Evolutionary conservation across 2,888 invertebrate species (phyloP).

Genomic region (Copidosoma aretas): DNA sequence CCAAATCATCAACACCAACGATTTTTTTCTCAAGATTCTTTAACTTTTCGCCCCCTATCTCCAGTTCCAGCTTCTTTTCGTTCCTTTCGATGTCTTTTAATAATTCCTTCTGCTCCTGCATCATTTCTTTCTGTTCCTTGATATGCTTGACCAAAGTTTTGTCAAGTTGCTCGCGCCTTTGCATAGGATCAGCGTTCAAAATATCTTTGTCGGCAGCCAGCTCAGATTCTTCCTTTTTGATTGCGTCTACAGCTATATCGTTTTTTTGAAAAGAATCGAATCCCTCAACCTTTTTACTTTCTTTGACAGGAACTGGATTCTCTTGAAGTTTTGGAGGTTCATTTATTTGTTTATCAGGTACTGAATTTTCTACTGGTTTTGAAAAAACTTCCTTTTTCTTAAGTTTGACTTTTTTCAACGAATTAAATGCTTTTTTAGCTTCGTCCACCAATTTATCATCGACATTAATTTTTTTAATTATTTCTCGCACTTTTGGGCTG

Average conservation of each 20-base stretch:
- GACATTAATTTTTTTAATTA: slow-evolving; percentile 29
- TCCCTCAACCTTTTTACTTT: slow-evolving; percentile 12
- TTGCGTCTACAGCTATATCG: slow-evolving; percentile 50
- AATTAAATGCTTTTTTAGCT: slow-evolving; percentile 26
- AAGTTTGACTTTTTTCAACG: slow-evolving; percentile 25
- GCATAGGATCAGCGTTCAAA: slow-evolving; percentile 52
- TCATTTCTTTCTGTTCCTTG: slow-evolving; percentile 72
- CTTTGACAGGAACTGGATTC: slow-evolving; percentile 2
- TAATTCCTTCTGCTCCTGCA: slow-evolving; percentile 73
- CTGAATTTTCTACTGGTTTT: slow-evolving; percentile 12
- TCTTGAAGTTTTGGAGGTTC: not conserved
- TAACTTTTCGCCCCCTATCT: slow-evolving; percentile 38
- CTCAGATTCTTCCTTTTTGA: slow-evolving; percentile 64
- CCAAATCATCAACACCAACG: not conserved
- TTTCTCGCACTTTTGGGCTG: slow-evolving; percentile 27
- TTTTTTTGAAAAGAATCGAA: not conserved
- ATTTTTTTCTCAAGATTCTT: slow-evolving; percentile 1
- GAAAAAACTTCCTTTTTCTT: slow-evolving; percentile 11
- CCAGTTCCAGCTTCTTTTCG: slow-evolving; percentile 63
- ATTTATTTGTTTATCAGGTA: slow-evolving; percentile 15
- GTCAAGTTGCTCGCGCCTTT: slow-evolving; percentile 57
- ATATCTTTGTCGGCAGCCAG: slow-evolving; percentile 59
- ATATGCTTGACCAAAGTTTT: slow-evolving; percentile 72
- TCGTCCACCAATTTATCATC: slow-evolving; percentile 29
- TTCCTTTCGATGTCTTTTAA: slow-evolving; percentile 69